Percentiles rank a stretch among this genome's conserved stretches.
These are phyloP conservation scores for Plagodis pulveraria DNA, from an alignment of 2,888 invertebrate genomes.

Conservation along the genomic window DNA sequence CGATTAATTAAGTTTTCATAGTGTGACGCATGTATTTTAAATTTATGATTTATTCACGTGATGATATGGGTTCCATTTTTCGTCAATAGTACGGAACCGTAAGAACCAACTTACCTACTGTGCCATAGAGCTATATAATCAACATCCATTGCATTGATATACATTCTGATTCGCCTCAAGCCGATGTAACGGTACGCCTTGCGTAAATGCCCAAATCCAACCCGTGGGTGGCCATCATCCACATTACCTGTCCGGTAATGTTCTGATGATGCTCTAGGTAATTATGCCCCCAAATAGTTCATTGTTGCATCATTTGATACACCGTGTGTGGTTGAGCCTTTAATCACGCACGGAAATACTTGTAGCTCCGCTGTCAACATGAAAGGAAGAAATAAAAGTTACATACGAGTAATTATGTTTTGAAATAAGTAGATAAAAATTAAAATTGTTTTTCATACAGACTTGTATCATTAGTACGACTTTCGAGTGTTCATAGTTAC, in stretches of 20 bases:
- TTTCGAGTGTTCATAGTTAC: too few species aligned
- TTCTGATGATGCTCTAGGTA: conserved; percentile 67
- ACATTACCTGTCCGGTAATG: conserved; percentile 56
- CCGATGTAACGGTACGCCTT: conserved; percentile 26
- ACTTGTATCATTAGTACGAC: too few species aligned
- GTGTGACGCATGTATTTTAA: too few species aligned
- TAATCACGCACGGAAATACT: conserved; percentile 20
- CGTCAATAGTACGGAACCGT: too few species aligned
- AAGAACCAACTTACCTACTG: background rate
- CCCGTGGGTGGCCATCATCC: conserved; percentile 64
- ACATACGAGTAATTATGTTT: too few species aligned
- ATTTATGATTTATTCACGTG: too few species aligned
- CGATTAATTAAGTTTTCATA: too few species aligned
- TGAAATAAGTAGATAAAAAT: too few species aligned
- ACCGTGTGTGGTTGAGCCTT: conserved; percentile 65
- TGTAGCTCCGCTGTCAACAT: conserved; percentile 17
- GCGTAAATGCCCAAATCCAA: conserved; percentile 32
- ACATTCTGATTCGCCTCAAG: conserved; percentile 37
- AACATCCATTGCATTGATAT: conserved; percentile 30
- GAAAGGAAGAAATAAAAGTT: conserved; percentile 5
- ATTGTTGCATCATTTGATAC: conserved; percentile 53
- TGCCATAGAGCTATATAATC: conserved; percentile 13
- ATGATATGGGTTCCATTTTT: too few species aligned
- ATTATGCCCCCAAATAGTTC: conserved; percentile 72
- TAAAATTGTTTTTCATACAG: too few species aligned